Conservation (phyloP, 2,113 vertebrate genomes). For the Pangasianodon hypophthalmus region DNA sequence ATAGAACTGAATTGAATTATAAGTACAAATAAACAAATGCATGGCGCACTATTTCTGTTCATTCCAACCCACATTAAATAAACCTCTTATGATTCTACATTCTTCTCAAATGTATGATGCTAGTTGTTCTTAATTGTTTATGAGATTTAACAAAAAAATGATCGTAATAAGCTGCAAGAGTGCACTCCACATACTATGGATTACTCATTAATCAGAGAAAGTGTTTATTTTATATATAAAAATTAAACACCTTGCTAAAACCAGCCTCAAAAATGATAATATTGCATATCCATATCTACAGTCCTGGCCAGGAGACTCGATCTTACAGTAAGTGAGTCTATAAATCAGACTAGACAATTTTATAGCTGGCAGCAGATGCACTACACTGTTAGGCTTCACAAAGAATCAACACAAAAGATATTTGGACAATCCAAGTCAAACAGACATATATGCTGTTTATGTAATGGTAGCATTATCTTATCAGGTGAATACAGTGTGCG, state of each 20-base stretch:
- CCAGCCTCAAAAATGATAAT: background rate
- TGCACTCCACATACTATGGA: background rate
- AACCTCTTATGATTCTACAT: background rate
- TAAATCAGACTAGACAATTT: conserved; percentile 29
- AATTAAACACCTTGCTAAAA: conserved; percentile 7
- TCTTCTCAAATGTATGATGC: background rate
- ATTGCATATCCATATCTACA: background rate
- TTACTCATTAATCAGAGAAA: background rate
- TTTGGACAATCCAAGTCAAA: background rate
- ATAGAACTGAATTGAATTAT: background rate
- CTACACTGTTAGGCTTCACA: conserved; percentile 8
- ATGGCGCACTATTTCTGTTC: background rate
- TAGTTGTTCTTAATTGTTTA: background rate
- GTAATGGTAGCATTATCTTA: background rate
- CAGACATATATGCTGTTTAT: background rate
- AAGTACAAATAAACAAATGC: background rate
- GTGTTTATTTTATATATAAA: background rate
- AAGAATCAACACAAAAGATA: conserved; percentile 10
- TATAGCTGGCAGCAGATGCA: conserved; percentile 39
- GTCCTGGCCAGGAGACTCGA: background rate
- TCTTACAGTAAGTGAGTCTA: background rate
- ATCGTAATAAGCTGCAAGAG: background rate
- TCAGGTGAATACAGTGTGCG: background rate
- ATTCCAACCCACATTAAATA: background rate
- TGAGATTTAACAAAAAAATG: background rate